Evolutionary conservation across 2,797 vertebrate species (phyloP).

Genomic region (Thunnus albacares): DNA sequence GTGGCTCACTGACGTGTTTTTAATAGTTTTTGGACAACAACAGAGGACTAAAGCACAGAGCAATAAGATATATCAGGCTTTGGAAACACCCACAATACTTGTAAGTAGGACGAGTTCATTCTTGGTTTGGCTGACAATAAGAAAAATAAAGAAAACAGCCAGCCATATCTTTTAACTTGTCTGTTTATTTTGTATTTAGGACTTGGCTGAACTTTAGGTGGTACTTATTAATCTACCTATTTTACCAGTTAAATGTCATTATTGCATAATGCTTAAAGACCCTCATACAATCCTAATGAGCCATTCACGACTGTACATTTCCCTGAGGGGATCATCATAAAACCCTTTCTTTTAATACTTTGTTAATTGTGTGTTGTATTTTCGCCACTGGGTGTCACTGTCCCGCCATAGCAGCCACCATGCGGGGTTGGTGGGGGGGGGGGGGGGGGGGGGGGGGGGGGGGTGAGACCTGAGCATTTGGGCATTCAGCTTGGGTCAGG

Average conservation of each 20-base stretch:
- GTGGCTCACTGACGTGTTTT: no score
- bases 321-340: neutral
- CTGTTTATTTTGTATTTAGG: neutral
- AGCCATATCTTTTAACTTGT: neutral
- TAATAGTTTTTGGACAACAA: no score
- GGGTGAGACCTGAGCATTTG: conserved; percentile 48
- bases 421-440: neutral
- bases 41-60: no score
- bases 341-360: neutral
- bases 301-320: no score
- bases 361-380: neutral
- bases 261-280: neutral
- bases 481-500: conserved; percentile 73
- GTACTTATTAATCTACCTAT: neutral
- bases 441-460: neutral
- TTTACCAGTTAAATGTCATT: neutral
- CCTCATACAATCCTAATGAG: neutral
- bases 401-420: neutral
- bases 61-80: no score
- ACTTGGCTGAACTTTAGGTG: neutral
- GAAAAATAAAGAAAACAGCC: no score
- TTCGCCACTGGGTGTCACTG: conserved; percentile 66
- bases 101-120: no score
- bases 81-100: no score
- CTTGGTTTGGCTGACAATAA: no score